Percentiles rank a stretch among this genome's conserved stretches.
phyloP scores from a whole-genome alignment of 2,113 vertebrate genomes.

The Butastur rufipennis region DNA sequence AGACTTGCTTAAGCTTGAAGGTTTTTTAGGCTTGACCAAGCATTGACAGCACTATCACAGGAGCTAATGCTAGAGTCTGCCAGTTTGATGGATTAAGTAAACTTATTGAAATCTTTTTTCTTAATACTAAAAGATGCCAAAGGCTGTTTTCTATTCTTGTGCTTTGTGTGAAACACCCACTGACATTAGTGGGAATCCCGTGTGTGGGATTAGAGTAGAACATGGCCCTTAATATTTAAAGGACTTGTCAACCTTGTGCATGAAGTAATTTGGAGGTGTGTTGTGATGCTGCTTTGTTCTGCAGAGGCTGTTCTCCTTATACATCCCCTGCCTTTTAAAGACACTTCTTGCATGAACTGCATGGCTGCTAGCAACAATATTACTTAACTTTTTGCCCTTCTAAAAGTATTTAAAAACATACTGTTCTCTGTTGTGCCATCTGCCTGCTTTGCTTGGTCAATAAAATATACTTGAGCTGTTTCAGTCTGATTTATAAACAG shows the following conservation, averaged over 20 bases:
- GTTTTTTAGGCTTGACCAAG: slow-evolving; percentile 64
- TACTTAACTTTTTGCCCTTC: background rate
- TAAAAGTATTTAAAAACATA: background rate
- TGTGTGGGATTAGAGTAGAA: slow-evolving; percentile 30
- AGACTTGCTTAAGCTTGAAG: slow-evolving; percentile 62
- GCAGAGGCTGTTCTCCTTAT: background rate
- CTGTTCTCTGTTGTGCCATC: background rate
- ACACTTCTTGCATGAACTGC: background rate
- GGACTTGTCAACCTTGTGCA: slow-evolving; percentile 13
- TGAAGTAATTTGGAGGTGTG: slow-evolving; percentile 2
- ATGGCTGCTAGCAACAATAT: background rate
- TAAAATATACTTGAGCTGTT: background rate
- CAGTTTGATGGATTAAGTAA: slow-evolving; percentile 63
- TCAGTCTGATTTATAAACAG: background rate
- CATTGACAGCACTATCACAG: slow-evolving; percentile 54
- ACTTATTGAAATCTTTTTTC: slow-evolving; percentile 56
- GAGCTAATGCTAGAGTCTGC: slow-evolving; percentile 46
- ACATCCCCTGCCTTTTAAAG: background rate
- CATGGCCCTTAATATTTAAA: slow-evolving; percentile 50
- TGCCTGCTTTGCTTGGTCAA: background rate
- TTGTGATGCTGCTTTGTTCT: background rate
- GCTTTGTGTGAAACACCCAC: slow-evolving; percentile 20
- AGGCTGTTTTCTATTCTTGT: slow-evolving; percentile 22
- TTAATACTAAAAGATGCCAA: slow-evolving; percentile 43
- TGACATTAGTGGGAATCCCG: slow-evolving; percentile 46